Evolutionary conservation across 2,113 vertebrate species (phyloP).

Genomic region (Tursiops truncatus): DNA sequence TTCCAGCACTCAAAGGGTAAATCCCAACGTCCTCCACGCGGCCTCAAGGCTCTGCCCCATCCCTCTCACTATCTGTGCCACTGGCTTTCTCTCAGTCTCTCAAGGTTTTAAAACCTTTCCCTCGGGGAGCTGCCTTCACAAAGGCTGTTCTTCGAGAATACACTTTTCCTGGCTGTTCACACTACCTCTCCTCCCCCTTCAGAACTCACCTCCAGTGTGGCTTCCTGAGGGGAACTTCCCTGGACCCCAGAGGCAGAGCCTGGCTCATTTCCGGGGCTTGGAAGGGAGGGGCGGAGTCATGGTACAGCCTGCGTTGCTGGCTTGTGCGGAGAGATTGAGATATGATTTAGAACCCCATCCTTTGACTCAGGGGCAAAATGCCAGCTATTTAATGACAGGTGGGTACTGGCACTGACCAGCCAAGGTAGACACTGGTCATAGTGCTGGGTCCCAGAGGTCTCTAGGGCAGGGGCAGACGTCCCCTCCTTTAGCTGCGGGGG

Average conservation of each 20-base stretch:
- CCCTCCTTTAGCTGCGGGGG: not conserved
- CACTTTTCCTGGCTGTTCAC: too few relatives aligned
- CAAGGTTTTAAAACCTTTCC: not conserved
- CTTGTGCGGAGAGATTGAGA: not conserved
- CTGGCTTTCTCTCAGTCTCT: not conserved
- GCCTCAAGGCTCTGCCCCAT: not conserved
- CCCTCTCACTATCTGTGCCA: fast-evolving
- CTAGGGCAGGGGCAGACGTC: not conserved
- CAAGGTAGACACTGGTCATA: not conserved
- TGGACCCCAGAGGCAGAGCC: not conserved
- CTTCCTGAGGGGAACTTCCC: not conserved
- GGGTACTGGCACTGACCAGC: not conserved
- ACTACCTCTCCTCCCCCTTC: fast-evolving
- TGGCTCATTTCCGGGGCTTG: not conserved
- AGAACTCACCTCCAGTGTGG: not conserved
- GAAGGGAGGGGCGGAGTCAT: not conserved
- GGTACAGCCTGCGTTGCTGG: not conserved
- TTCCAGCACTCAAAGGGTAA: fast-evolving
- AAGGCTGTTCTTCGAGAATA: not conserved
- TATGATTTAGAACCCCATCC: not conserved
- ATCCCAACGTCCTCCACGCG: not conserved
- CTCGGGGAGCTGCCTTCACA: not conserved
- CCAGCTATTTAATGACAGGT: not conserved
- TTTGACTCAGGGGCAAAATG: not conserved
- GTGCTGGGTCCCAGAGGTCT: not conserved